A percentile compares a stretch with the other conserved stretches of the same genome.
Evolutionary conservation across 2,113 vertebrate species (phyloP).

Genomic region (Perca fluviatilis): DNA sequence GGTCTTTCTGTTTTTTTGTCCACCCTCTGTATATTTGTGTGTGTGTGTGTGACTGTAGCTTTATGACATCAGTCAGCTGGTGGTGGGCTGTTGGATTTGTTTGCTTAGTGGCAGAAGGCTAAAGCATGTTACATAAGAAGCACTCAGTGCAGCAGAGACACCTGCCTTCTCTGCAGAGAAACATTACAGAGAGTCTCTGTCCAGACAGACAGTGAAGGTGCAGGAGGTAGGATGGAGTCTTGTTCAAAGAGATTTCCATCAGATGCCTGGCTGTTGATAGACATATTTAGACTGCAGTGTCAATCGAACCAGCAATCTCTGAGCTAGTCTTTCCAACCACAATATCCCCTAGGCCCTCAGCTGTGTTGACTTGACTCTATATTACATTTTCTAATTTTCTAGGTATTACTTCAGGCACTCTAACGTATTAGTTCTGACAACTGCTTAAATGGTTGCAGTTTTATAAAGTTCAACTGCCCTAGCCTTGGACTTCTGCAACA

Average conservation of each 20-base stretch:
- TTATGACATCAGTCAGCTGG: conserved; percentile 71
- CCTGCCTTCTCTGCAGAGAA: conserved; percentile 64
- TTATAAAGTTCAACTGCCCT: conserved; percentile 9
- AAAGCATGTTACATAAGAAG: conserved; percentile 81
- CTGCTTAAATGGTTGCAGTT: neutral
- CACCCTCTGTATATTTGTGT: neutral
- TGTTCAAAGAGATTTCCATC: conserved; percentile 50
- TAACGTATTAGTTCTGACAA: neutral
- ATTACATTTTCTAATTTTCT: neutral
- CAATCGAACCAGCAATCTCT: conserved; percentile 30
- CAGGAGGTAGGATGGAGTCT: conserved; percentile 28
- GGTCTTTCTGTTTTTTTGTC: conserved; percentile 8
- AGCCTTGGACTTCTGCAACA: neutral
- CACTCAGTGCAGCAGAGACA: conserved; percentile 72
- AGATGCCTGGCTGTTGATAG: conserved; percentile 26
- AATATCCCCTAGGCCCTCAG: conserved; percentile 15
- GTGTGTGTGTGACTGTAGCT: conserved; percentile 44
- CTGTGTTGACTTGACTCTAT: conserved; percentile 22
- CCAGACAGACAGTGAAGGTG: conserved; percentile 53
- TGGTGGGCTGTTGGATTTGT: conserved; percentile 74
- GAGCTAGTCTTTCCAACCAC: conserved; percentile 9
- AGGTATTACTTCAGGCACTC: neutral
- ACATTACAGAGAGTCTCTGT: conserved; percentile 46
- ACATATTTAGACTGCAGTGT: conserved; percentile 32
- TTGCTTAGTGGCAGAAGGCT: conserved; percentile 79